A percentile compares a stretch with the other conserved stretches of the same genome.
Evolutionary conservation across 2,113 vertebrate species (phyloP).

Genomic region (Abramis brama): DNA sequence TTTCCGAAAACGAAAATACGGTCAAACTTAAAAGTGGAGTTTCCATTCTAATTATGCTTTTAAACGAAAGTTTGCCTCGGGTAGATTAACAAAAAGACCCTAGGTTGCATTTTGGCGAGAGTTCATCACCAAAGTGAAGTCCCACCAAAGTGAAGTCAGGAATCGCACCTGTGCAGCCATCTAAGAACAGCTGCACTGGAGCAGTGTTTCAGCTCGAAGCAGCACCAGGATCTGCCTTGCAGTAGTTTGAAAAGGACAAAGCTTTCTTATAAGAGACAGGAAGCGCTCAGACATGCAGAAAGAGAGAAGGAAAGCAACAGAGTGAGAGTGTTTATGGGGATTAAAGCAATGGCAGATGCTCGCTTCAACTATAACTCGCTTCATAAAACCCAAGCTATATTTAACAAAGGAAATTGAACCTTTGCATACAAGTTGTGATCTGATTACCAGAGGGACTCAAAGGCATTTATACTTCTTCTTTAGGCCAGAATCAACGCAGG

Average conservation of each 20-base stretch:
- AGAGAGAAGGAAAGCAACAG: neutral
- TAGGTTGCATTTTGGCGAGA: no score
- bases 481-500: neutral
- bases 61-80: no score
- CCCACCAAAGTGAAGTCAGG: neutral
- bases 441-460: neutral
- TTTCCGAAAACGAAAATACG: no score
- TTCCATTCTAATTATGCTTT: no score
- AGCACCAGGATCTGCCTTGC: neutral
- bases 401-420: slow-evolving; percentile 8
- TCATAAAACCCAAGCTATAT: slow-evolving; percentile 1
- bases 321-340: slow-evolving; percentile 17
- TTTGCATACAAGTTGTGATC: neutral
- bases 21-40: no score
- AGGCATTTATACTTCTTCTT: neutral
- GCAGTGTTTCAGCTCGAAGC: slow-evolving; percentile 3
- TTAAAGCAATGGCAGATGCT: slow-evolving; percentile 36
- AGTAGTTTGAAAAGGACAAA: slow-evolving; percentile 13
- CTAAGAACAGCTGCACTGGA: neutral
- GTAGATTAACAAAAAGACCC: no score
- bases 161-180: neutral
- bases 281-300: neutral
- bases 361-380: neutral
- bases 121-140: neutral
- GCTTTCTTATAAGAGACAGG: neutral